Evolutionary conservation across 2,113 vertebrate genomes (phyloP), one percentile per base, ranked within the genome.

Genomic region (Thryonomys swinderianus): DNA sequence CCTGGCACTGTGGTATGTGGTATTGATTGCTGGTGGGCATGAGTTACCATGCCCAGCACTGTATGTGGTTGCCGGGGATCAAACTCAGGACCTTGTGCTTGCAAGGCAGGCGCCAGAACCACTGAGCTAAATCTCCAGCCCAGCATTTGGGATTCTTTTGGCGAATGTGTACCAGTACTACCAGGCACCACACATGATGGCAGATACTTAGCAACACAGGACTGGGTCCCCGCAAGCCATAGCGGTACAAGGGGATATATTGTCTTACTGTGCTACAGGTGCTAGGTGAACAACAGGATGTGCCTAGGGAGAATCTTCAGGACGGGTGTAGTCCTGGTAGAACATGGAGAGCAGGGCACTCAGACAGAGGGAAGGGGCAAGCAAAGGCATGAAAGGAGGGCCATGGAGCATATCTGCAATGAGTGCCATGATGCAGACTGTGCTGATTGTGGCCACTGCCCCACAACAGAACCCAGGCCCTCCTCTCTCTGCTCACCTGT

Each of bases 141-240:
- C n/a, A n/a, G 53, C 37, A 23, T 23, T 30, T 81, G 42, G 42
- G 34, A 93, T 81, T 93, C 82, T 66, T 88, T 42, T 85, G 57
- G 73, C 66, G 89, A 53, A 83, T n/a, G 62, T 57, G 34, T 61
- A 78, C 40, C 62, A 62, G 16, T 42, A 74, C 23, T 76, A 71
- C 51, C 59, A 59, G 57, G n/a, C n/a, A 57, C 9, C 76, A 93
- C 53, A 30, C 5, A 32, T 13, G 32, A 62, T 1, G n/a, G 34
- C 11, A 78, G 67, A 30, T 20, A 53, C 45, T 27, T 82, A 80
- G 79, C 25, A 9, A 84, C 45, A 86, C 40, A 53, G 42, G 79
- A 87, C 40, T 42, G 55, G 34, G 55, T 85, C 64, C 85, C 42
- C 20, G 59, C 18, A 40, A 86, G 71, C 5, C 40, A 61, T 14